phyloP scores from a whole-genome alignment of 2,113 vertebrate species.

The Telmatochromis sp. region DNA sequence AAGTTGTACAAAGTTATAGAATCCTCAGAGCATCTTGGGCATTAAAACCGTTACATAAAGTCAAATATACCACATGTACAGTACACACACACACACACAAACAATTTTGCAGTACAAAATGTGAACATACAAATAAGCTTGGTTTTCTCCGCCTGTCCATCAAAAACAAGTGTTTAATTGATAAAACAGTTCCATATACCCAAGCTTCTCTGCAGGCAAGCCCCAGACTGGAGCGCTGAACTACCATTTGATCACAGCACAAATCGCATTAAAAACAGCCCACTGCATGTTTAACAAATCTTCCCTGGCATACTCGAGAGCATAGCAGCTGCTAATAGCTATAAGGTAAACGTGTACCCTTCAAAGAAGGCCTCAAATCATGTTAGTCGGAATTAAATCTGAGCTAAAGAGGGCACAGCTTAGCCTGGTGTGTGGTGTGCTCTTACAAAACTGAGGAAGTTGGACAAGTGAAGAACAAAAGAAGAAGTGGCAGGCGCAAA shows the following conservation, averaged over 20 bases:
- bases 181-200: constrained; percentile 33
- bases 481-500: neutral
- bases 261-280: constrained; percentile 43
- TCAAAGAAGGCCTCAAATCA: constrained; percentile 18
- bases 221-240: neutral
- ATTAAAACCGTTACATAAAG: neutral
- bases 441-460: neutral
- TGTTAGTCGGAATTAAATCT: constrained; percentile 31
- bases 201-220: constrained; percentile 18
- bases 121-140: neutral
- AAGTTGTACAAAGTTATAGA: neutral
- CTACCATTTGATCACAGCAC: constrained; percentile 26
- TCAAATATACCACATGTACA: neutral
- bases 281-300: constrained; percentile 24
- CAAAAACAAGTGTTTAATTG: constrained; percentile 39
- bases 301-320: constrained; percentile 4
- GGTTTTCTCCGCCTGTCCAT: constrained; percentile 15
- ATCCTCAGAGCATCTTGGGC: neutral
- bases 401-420: neutral
- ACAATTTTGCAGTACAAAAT: neutral
- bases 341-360: constrained; percentile 29
- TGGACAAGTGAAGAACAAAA: neutral
- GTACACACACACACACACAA: neutral
- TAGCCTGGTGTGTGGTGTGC: neutral
- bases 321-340: constrained; percentile 17